These are phyloP conservation scores for Hypocryptadius cinnamomeus DNA, from an alignment of 2,113 vertebrate species.

Conservation along the genomic window DNA sequence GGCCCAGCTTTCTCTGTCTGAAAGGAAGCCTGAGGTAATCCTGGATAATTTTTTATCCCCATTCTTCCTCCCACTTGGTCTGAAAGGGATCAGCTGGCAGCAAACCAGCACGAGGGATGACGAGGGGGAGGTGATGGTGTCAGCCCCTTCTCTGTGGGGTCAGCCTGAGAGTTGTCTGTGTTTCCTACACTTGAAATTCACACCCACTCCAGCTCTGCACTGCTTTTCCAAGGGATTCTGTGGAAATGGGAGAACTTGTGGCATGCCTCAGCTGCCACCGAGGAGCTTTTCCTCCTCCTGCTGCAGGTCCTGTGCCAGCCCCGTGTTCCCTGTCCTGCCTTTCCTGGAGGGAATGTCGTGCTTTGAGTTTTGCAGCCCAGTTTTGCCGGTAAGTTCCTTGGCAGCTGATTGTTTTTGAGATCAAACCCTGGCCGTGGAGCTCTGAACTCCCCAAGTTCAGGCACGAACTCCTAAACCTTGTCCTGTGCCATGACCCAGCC, in stretches of 20 bases:
- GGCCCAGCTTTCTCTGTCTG: background rate
- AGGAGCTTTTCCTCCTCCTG: background rate
- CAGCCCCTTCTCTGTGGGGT: background rate
- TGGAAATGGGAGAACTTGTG: background rate
- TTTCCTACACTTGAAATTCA: background rate
- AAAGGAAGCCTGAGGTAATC: background rate
- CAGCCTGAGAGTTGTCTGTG: fast-evolving
- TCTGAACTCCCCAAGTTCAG: background rate
- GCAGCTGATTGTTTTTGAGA: background rate
- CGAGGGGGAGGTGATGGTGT: background rate
- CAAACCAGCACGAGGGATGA: background rate
- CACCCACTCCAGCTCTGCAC: background rate
- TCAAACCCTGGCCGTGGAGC: background rate
- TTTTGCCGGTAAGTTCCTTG: background rate
- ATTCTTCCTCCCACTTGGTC: background rate
- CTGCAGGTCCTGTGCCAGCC: background rate
- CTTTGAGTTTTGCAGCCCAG: fast-evolving
- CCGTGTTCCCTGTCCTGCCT: background rate
- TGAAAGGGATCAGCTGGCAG: background rate
- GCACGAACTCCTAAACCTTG: background rate
- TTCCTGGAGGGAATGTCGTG: background rate
- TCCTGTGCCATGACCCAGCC: fast-evolving
- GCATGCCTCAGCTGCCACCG: background rate
- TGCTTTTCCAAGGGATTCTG: background rate
- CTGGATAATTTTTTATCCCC: fast-evolving